Evolutionary conservation across 2,113 vertebrate species (phyloP), one percentile per base, ranked within the genome.

Genomic region (Leptodactylus fuscus): DNA sequence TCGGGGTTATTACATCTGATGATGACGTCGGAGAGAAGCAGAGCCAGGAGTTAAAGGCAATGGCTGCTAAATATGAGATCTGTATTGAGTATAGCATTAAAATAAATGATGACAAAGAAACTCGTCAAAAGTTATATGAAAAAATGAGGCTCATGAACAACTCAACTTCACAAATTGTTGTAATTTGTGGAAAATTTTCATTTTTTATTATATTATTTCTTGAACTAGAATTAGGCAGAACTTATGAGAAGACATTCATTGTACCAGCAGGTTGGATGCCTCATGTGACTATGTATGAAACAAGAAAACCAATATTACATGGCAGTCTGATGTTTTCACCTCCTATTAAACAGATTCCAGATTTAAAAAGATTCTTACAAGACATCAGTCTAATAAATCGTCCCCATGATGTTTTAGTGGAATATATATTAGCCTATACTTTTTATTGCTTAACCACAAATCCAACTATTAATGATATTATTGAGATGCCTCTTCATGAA

Each of bases 1-100:
- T 82, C 44, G 81, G 81, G 27, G 49, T 82, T 73, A 55, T 82
- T 24, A 58, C 67, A 55, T 71, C 65, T 18, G 48, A 73, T 82
- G 67, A 82, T 38, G 67, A 73, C n/a, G 16, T 15, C 24, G 81
- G 81, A 2, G 81, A 58, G 20, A 73, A 24, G 24, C 29, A 48
- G 18, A 70, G 44, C 34, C 81, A 82, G 24, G 44, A 22, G 62
- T 16, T 82, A 8, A 53, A 36, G 53, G 49, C 24, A 55, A 41
- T 27, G 29, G 46, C 36, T 22, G 32, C 12, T n/a, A 27, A 29
- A 16, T 34, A 44, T 38, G 67, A 38, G 9, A 58, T 82, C 22
- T 82, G 81, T 41, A 3, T 82, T 53, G 81, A 69, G 18, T 82
- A 38, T 6, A 73, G 22, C 18, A 73, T 82, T 34, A 69, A 71